phyloP scores from a whole-genome alignment of 2,797 vertebrate species.

The Oreochromis mossambicus region DNA sequence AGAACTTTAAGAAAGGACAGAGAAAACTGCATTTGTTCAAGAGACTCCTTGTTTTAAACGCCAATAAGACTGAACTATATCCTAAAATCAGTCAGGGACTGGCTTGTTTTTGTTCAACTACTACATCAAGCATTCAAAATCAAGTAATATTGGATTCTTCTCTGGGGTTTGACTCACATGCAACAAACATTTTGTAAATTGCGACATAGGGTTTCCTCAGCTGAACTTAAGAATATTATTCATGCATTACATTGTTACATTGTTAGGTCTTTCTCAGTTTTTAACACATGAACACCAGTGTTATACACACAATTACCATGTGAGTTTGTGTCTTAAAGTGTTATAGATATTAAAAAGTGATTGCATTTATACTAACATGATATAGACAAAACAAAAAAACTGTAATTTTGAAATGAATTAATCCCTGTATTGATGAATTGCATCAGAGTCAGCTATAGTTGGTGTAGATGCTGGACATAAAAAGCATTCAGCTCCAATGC shows the following conservation, averaged over 20 bases:
- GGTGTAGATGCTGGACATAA: neutral
- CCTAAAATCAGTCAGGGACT: neutral
- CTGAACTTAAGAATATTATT: neutral
- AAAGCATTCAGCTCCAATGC: neutral
- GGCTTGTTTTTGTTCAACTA: neutral
- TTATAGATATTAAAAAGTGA: neutral
- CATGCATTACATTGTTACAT: neutral
- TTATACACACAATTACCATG: neutral
- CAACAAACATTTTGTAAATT: neutral
- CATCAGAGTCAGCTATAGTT: neutral
- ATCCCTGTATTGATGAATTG: neutral
- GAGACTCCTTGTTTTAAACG: neutral
- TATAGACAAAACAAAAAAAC: neutral
- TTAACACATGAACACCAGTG: neutral
- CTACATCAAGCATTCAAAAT: neutral
- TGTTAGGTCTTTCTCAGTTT: neutral
- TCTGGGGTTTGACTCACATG: neutral
- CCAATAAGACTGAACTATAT: neutral
- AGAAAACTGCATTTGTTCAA: neutral
- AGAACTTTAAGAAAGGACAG: neutral
- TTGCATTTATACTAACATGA: neutral
- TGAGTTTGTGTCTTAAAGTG: neutral
- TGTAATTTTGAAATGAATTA: neutral
- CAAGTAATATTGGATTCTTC: neutral
- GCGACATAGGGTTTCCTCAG: neutral